Evolutionary conservation across 2,113 vertebrate species (phyloP), one percentile per base, ranked within the genome.

Genomic region (Onychorhynchus coronatus): DNA sequence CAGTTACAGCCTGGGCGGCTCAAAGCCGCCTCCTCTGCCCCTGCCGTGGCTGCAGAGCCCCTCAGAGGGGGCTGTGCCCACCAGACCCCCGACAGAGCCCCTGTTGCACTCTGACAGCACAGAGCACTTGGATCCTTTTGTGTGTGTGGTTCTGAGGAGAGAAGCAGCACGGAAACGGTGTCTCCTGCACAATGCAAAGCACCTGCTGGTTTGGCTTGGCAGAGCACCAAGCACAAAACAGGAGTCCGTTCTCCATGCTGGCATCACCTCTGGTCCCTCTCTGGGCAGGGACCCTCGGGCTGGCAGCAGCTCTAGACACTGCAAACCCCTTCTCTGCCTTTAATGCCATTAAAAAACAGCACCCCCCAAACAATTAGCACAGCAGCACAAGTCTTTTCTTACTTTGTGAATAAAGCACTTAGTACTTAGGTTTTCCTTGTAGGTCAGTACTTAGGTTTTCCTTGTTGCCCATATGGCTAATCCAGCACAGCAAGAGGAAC

Each of bases 1-100:
- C 42, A 24, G 4, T 19, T 39, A 20, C 0, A 55, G 47, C 1
- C 0, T 33, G 23, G 35, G n/a, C 74, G 79, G 33, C 16, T 19
- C 37, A 31, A 28, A 63, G n/a, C 25, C 18, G 5, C 17, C 30
- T 72, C 17, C 35, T 79, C 19, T 30, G 13, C 12, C 42, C n/a
- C 35, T 49, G 19, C 22, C 0, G 1, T 30, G 79, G 71, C 56
- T 63, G 62, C 86, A 82, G 52, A 78, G 47, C n/a, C 15, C 31
- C 52, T 23, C 7, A 47, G 33, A 37, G 11, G 30, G 27, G 11
- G 8, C 35, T 61, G 3, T 52, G 30, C 19, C 53, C 71, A 20
- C 66, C 25, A 27, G 33, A 56, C 11, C 27, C 35, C 19, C 19
- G 9, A 12, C 0, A 30, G 21, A n/a, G 8, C 13, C 31, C 31